phyloP scores from a whole-genome alignment of 2,797 vertebrate species.

The Tragelaphus eurycerus region DNA sequence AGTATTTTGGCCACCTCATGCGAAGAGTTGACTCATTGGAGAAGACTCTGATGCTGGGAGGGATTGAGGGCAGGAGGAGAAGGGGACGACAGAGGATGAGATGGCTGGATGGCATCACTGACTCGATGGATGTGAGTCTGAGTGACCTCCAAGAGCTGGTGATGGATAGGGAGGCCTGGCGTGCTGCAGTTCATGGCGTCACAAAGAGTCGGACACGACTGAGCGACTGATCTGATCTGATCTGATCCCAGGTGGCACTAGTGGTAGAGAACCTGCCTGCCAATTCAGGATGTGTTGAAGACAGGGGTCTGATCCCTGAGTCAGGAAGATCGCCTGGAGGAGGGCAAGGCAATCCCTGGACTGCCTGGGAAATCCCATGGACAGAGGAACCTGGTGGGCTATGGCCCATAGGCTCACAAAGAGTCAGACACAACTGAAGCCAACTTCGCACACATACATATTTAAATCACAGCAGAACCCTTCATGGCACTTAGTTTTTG shows the following conservation, averaged over 20 bases:
- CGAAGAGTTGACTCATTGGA: no score
- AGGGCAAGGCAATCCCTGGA: not conserved
- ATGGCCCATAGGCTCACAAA: not conserved
- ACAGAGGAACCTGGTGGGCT: not conserved
- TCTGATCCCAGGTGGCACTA: not conserved
- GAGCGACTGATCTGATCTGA: no score
- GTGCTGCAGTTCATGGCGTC: no score
- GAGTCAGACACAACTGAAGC: not conserved
- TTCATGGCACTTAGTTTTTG: not conserved
- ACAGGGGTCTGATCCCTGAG: fast-evolving
- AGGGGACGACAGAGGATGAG: no score
- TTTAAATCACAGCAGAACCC: not conserved
- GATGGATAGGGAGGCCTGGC: no score
- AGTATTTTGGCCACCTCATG: no score
- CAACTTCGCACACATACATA: not conserved
- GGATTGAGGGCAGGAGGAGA: no score
- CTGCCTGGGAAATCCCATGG: not conserved
- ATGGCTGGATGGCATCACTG: no score
- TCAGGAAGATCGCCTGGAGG: not conserved
- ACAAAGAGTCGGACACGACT: no score
- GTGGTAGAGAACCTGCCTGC: not conserved
- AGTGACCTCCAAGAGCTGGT: no score
- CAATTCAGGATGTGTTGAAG: not conserved
- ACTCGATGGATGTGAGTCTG: no score
- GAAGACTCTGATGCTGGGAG: no score